phyloP scores from a whole-genome alignment of 2,888 invertebrate genomes.

The Mimachlamys varia region DNA sequence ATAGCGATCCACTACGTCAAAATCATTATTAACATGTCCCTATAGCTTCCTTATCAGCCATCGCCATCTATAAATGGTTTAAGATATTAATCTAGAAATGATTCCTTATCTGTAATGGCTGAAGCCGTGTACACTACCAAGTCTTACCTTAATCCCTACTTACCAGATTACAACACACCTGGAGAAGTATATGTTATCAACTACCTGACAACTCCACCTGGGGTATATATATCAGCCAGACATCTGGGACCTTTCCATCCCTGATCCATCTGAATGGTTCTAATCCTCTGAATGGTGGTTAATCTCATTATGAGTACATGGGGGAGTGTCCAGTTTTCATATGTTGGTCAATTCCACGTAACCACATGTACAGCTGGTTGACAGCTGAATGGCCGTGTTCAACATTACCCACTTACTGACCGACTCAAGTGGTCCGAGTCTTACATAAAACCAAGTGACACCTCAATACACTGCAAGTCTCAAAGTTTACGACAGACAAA shows the following conservation, averaged over 20 bases:
- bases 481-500: not conserved
- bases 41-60: not conserved
- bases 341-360: not conserved
- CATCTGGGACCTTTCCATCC: not conserved
- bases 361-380: not conserved
- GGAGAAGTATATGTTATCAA: not conserved
- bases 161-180: not conserved
- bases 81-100: slow-evolving; percentile 4
- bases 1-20: not conserved
- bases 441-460: slow-evolving; percentile 23
- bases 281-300: not conserved
- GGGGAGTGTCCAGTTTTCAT: not conserved
- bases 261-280: not conserved
- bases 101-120: not conserved
- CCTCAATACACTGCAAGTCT: not conserved
- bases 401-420: not conserved
- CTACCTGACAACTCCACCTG: not conserved
- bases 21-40: not conserved
- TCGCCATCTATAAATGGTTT: not conserved
- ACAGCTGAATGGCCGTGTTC: not conserved
- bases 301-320: not conserved
- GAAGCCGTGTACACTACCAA: not conserved
- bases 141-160: not conserved
- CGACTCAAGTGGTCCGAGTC: not conserved
- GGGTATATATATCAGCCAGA: not conserved